These are phyloP conservation scores for Tetranychus truncatus DNA, from an alignment of 2,888 invertebrate species.

Conservation along the genomic window DNA sequence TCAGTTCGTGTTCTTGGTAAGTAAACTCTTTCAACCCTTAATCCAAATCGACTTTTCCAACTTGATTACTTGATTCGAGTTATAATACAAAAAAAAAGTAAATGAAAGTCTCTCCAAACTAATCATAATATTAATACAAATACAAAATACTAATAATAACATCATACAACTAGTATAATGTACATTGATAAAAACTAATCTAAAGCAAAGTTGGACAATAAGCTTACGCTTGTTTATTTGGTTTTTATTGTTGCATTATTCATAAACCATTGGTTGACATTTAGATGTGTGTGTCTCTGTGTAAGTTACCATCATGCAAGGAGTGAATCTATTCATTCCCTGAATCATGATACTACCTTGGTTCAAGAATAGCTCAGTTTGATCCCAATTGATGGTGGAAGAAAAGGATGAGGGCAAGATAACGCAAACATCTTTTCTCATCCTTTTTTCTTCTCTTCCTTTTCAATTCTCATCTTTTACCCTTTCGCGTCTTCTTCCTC, in stretches of 20 bases:
- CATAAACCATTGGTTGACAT: background rate
- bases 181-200: no score
- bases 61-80: background rate
- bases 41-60: no score
- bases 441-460: background rate
- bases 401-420: background rate
- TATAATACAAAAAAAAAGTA: no score
- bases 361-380: background rate
- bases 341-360: background rate
- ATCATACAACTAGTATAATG: no score
- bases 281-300: background rate
- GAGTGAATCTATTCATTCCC: background rate
- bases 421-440: background rate
- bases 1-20: constrained; percentile 9
- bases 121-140: no score
- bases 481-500: background rate
- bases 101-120: no score
- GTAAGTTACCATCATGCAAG: background rate
- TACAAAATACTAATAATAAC: no score
- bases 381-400: background rate
- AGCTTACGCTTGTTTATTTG: no score
- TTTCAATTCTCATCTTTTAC: background rate
- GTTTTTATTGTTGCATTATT: background rate
- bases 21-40: no score
- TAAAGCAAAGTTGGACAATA: no score